Conservation (phyloP, 2,888 invertebrate species). For the Margaritifera margaritifera region DNA sequence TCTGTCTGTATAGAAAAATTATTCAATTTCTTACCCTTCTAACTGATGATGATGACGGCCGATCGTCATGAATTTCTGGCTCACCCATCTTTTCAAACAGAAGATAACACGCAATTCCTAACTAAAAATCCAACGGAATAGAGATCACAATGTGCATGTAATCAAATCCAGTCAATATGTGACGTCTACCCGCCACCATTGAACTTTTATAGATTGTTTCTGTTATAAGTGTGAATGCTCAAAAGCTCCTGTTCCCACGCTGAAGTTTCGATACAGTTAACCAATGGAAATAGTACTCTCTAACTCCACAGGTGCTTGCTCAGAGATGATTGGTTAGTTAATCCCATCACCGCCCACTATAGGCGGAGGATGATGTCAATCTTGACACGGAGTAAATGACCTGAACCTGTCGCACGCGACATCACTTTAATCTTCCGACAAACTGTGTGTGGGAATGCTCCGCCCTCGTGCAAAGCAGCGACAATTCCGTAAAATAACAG, state of each 20-base stretch:
- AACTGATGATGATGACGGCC: too few species aligned
- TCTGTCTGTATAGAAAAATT: too few species aligned
- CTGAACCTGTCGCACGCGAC: constrained; percentile 40
- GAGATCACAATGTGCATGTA: too few species aligned
- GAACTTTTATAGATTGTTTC: constrained; percentile 49
- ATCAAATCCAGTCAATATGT: too few species aligned
- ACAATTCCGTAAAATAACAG: constrained; percentile 33
- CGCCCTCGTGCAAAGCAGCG: constrained; percentile 25
- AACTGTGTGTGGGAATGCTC: constrained; percentile 33
- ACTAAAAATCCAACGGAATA: too few species aligned
- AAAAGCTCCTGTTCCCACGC: constrained; percentile 64
- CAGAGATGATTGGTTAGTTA: constrained; percentile 17
- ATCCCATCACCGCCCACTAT: constrained; percentile 13
- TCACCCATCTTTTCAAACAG: too few species aligned
- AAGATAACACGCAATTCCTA: too few species aligned
- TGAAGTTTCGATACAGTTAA: constrained; percentile 45
- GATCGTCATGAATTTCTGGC: too few species aligned
- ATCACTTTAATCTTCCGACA: constrained; percentile 19
- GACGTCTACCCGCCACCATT: constrained; percentile 6
- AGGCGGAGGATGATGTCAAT: constrained; percentile 16
- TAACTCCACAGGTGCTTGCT: constrained; percentile 33
- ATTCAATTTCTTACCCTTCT: too few species aligned
- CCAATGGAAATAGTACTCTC: constrained; percentile 48
- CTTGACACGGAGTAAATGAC: constrained; percentile 27
- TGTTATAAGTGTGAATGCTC: constrained; percentile 60